These are phyloP conservation scores for Pardosa pseudoannulata DNA, from an alignment of 2,888 invertebrate genomes.

Conservation along the genomic window DNA sequence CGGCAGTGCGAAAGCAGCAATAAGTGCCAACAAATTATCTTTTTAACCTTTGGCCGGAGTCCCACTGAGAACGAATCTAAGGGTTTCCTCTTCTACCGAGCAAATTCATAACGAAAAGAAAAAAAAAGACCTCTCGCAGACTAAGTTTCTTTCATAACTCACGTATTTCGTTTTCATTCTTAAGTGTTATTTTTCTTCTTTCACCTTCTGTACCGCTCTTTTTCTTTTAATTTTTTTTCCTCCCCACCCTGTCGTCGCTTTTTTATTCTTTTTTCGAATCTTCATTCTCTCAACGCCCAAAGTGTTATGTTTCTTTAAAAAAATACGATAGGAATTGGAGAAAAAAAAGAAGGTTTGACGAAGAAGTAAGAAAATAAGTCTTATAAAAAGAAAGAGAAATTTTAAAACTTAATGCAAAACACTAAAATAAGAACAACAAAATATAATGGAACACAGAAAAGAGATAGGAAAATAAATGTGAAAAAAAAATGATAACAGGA, in stretches of 20 bases:
- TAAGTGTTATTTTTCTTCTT: background rate
- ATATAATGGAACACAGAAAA: background rate
- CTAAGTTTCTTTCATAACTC: slow-evolving; percentile 4
- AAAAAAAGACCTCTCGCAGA: background rate
- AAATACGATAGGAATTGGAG: background rate
- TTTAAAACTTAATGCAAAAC: background rate
- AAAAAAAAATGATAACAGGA: background rate
- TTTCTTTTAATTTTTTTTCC: background rate
- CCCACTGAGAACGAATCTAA: background rate
- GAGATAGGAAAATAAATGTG: background rate
- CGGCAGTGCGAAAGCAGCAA: background rate
- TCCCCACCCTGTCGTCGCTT: background rate
- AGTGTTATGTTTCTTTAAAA: background rate
- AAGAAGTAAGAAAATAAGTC: background rate
- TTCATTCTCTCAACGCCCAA: background rate
- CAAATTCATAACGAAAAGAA: background rate
- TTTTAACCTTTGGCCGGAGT: background rate
- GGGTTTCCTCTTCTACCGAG: background rate
- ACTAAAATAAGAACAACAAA: background rate
- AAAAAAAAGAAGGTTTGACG: background rate
- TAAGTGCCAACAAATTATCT: slow-evolving; percentile 8
- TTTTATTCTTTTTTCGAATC: background rate
- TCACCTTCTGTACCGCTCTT: background rate
- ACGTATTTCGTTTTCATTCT: background rate
- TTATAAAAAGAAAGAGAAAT: background rate